Conservation (phyloP, 2,888 invertebrate genomes). For the Megalurothrips usitatus region DNA sequence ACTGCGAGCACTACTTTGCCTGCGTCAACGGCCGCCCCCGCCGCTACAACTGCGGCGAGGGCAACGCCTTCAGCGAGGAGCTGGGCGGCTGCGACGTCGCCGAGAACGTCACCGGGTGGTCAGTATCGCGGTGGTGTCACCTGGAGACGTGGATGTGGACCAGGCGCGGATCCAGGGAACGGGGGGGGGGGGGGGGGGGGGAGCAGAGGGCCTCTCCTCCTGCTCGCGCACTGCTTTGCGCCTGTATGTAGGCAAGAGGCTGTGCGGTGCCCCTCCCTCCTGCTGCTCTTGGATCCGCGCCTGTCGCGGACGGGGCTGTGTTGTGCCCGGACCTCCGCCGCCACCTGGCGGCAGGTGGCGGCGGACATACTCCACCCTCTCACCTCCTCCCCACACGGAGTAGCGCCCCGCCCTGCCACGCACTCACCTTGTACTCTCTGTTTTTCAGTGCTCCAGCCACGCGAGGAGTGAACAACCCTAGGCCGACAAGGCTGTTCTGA, state of each 20-base stretch:
- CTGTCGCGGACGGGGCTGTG: too few species aligned
- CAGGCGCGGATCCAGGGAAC: too few species aligned
- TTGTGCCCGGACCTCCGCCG: too few species aligned
- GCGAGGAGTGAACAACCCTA: neutral
- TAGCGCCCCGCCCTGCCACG: neutral
- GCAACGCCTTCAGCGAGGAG: constrained; percentile 70
- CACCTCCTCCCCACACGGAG: neutral
- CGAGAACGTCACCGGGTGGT: constrained; percentile 71
- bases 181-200: neutral
- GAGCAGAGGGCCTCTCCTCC: neutral
- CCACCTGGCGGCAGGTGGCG: too few species aligned
- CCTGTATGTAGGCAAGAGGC: neutral
- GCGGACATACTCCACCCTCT: too few species aligned
- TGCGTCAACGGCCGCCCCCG: constrained; percentile 70
- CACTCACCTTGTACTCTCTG: neutral
- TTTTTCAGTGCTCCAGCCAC: neutral
- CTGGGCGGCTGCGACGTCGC: constrained; percentile 68
- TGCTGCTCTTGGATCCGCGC: too few species aligned
- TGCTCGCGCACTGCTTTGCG: neutral
- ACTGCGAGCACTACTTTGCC: constrained; percentile 75
- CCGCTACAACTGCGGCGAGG: constrained; percentile 69
- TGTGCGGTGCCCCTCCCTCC: too few species aligned
- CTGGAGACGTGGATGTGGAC: too few species aligned
- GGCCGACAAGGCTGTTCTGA: neutral
- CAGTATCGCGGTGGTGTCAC: neutral